Conservation (phyloP, 2,113 vertebrate species). For the Centrocercus urophasianus region DNA sequence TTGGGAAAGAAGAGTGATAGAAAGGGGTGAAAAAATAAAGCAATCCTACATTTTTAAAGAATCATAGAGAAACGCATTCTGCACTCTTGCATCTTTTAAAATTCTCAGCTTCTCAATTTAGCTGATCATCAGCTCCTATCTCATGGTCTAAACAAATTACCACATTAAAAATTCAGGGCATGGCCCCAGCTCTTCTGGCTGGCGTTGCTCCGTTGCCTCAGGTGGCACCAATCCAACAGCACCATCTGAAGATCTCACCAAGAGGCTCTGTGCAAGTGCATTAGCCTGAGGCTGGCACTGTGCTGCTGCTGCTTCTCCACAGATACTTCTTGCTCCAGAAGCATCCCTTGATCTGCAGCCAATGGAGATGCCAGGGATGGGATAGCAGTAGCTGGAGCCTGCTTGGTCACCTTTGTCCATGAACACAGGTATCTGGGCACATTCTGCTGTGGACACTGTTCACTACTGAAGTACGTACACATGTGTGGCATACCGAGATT, state of each 20-base stretch:
- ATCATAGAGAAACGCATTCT: background rate
- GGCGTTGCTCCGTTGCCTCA: background rate
- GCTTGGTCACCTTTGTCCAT: background rate
- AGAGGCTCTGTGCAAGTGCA: background rate
- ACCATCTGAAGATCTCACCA: background rate
- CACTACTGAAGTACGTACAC: background rate
- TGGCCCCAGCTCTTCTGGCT: background rate
- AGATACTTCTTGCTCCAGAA: background rate
- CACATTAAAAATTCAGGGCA: background rate
- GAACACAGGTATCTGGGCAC: background rate
- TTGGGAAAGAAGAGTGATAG: background rate
- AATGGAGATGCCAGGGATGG: background rate
- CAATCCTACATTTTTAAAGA: background rate
- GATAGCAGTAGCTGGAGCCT: background rate
- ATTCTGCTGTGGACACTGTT: background rate
- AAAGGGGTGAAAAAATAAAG: background rate
- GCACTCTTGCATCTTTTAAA: background rate
- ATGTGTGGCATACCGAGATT: rapidly evolving
- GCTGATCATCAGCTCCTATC: background rate
- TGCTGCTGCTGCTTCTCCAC: rapidly evolving
- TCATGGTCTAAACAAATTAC: background rate
- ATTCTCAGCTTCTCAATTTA: background rate
- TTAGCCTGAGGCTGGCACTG: background rate
- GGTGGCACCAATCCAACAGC: rapidly evolving
- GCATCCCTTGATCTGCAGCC: background rate